Evolutionary conservation across 2,113 vertebrate species (phyloP).

Genomic region (Hirundichthys speculiger): DNA sequence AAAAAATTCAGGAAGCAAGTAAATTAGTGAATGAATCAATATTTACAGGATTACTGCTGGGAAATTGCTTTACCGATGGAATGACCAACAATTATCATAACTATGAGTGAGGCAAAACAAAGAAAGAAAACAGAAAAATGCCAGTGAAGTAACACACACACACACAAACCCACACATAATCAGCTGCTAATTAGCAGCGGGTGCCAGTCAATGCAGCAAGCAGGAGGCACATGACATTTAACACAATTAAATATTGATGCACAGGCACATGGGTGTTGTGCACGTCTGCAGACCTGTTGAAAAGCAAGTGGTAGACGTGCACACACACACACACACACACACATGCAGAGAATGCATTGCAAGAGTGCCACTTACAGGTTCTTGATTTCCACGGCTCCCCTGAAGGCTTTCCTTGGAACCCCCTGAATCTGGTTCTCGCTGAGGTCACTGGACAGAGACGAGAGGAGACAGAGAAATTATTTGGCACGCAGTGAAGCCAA

Average conservation of each 20-base stretch:
- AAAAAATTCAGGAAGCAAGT: conserved; percentile 28
- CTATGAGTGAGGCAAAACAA: conserved; percentile 26
- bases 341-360: conserved; percentile 11
- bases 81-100: conserved; percentile 65
- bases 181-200: conserved; percentile 54
- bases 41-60: conserved; percentile 62
- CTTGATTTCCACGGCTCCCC: conserved; percentile 97
- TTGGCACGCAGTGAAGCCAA: conserved; percentile 36
- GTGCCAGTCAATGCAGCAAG: conserved; percentile 65
- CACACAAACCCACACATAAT: conserved; percentile 31
- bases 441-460: conserved; percentile 84
- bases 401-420: conserved; percentile 96
- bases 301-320: conserved; percentile 12
- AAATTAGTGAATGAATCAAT: conserved; percentile 63
- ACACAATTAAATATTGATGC: conserved; percentile 80
- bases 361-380: conserved; percentile 90
- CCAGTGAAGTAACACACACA: conserved; percentile 19
- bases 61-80: conserved; percentile 57
- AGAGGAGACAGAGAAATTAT: conserved; percentile 12
- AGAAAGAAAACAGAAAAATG: not conserved
- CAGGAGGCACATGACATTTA: conserved; percentile 78
- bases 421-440: conserved; percentile 99
- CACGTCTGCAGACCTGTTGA: conserved; percentile 49
- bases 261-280: conserved; percentile 44
- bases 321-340: not conserved